Percentiles rank a stretch among this genome's conserved stretches.
phyloP scores from a whole-genome alignment of 2,797 vertebrate genomes.

The Melanotaenia maccullochi region DNA sequence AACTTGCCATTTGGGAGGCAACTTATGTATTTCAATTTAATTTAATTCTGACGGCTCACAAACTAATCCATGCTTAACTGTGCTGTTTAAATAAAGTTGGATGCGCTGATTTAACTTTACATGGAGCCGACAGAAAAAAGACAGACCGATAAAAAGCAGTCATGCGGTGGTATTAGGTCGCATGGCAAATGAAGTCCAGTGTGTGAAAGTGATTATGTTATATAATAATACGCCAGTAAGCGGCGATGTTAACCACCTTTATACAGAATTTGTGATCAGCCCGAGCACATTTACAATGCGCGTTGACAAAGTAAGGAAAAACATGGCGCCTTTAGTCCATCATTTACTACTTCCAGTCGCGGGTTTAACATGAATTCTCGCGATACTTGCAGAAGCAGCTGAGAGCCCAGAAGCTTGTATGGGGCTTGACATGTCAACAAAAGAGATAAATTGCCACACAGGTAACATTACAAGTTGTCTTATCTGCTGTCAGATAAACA shows the following conservation, averaged over 20 bases:
- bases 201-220: slow-evolving; percentile 9
- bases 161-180: slow-evolving; percentile 29
- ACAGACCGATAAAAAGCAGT: slow-evolving; percentile 53
- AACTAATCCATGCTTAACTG: slow-evolving; percentile 38
- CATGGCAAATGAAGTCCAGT: slow-evolving; percentile 17
- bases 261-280: neutral
- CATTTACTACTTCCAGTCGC: slow-evolving; percentile 44
- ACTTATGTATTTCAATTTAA: slow-evolving; percentile 59
- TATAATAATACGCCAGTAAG: slow-evolving; percentile 31
- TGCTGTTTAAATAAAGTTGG: slow-evolving; percentile 34
- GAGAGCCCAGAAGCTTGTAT: slow-evolving; percentile 56
- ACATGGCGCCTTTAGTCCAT: slow-evolving; percentile 32
- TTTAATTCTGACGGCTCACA: slow-evolving; percentile 54
- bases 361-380: slow-evolving; percentile 61
- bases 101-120: slow-evolving; percentile 42
- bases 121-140: slow-evolving; percentile 27
- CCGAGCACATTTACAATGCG: neutral
- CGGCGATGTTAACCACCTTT: slow-evolving; percentile 49
- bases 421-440: slow-evolving; percentile 78
- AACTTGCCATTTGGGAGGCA: slow-evolving; percentile 33
- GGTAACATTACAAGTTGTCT: slow-evolving; percentile 62
- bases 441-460: slow-evolving; percentile 62
- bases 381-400: slow-evolving; percentile 64
- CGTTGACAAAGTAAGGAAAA: neutral
- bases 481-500: neutral